Base-by-base conservation (phyloP, 2,797 vertebrate genomes). In the Semotilus atromaculatus region DNA sequence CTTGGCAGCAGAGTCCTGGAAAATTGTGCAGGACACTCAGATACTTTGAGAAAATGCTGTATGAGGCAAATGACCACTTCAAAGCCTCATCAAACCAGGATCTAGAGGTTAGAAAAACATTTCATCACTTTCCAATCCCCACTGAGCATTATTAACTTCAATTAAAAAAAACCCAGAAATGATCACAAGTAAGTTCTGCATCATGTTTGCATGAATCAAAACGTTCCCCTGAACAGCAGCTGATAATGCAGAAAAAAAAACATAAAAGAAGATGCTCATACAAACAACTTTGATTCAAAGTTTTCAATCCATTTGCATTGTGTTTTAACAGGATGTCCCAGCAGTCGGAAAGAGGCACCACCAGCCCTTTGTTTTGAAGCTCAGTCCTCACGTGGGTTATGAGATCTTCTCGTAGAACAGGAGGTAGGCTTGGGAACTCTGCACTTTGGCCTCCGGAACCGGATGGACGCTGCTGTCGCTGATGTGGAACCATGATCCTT, bases 371-470 rank as follows among this genome's bases (percentile, higher is more conserved):
- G 26, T 26, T 34, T 45, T 34, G 21, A 60, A 34, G 18, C 55
- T 29, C 1, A 36, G 10, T 21, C 51, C 36, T 70, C 11, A 2
- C 7, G 1, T 0, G 64, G 4, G n/a, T 79, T 90, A 95, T n/a
- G 88, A 87, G 88, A 97, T 93, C 91, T 96, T 95, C 92, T 99
- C 98, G 10, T 99, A 99, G 91, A 99, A 99, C 18, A 99, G 96
- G 90, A 99, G 97, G 95, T 99, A 99, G 58, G 98, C 98, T 93
- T 99, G 98, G 3, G 96, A 96, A 88, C 92, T 95, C 84, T 97
- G 95, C 83, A 98, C 98, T 94, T 96, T 96, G 7, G 92, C 89
- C 74, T 94, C 91, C 26, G 96, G 92, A 84, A 97, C 97, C 1
- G 96, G 93, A 88, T 97, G 96, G 66, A 99, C 95, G 0, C 95